phyloP scores from a whole-genome alignment of 2,888 invertebrate genomes.

The Acleris holmiana region DNA sequence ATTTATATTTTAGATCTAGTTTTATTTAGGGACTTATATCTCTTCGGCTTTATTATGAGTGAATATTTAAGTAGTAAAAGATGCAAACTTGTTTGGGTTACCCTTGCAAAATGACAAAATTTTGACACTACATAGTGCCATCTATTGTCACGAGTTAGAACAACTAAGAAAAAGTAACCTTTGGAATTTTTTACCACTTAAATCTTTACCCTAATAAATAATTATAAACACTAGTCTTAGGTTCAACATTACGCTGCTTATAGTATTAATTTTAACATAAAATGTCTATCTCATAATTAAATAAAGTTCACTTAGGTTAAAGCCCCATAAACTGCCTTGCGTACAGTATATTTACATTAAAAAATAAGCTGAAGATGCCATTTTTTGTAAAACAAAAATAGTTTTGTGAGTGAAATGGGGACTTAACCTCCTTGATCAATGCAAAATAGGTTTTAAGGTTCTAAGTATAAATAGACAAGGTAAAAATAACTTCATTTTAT shows the following conservation, averaged over 20 bases:
- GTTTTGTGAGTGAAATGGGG: too few relatives aligned
- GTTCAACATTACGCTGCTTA: conserved; percentile 41
- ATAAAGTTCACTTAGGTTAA: conserved; percentile 25
- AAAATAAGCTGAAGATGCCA: too few relatives aligned
- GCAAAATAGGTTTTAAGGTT: conserved; percentile 8
- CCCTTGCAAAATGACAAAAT: neutral
- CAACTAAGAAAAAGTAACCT: neutral
- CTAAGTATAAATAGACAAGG: neutral
- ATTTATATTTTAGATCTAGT: conserved; percentile 39
- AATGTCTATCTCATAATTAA: conserved; percentile 46
- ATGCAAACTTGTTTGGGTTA: neutral
- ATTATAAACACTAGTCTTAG: conserved; percentile 56
- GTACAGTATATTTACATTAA: too few relatives aligned
- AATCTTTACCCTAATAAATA: conserved; percentile 2
- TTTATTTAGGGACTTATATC: conserved; percentile 19
- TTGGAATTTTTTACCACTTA: neutral
- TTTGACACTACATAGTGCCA: neutral
- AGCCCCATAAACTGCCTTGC: neutral
- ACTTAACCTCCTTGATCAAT: neutral
- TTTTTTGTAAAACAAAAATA: too few relatives aligned
- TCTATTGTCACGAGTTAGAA: neutral
- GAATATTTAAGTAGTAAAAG: neutral
- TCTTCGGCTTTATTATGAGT: conserved; percentile 3
- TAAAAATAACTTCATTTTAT: neutral
- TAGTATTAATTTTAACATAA: conserved; percentile 39